Evolutionary conservation across 2,113 vertebrate species (phyloP).

Genomic region (Dromaius novaehollandiae): DNA sequence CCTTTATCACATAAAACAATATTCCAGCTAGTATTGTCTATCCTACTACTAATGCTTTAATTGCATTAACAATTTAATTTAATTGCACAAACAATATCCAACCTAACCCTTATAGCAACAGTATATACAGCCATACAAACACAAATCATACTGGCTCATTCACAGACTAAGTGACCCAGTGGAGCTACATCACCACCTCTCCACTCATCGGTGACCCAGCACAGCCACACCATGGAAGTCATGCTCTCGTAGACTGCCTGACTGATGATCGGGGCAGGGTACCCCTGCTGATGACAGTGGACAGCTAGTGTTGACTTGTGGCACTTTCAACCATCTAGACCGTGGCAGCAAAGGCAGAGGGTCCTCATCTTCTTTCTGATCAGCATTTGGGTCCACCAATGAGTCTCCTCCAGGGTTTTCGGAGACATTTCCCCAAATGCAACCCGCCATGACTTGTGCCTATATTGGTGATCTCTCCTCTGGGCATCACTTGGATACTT

Average conservation of each 20-base stretch:
- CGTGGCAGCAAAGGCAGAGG: not conserved
- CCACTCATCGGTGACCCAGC: not conserved
- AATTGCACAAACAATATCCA: not conserved
- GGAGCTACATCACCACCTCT: not conserved
- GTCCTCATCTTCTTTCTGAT: not conserved
- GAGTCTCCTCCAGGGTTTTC: not conserved
- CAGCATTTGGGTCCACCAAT: not conserved
- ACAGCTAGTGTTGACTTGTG: not conserved
- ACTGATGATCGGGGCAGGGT: fast-evolving
- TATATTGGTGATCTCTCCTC: not conserved
- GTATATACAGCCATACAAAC: not conserved
- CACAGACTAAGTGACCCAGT: not conserved
- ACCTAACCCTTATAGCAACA: not conserved
- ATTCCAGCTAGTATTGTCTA: not conserved
- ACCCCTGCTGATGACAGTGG: fast-evolving
- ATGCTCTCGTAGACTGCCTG: not conserved
- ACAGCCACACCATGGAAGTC: not conserved
- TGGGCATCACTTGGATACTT: not conserved
- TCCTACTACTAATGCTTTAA: not conserved
- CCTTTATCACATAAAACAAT: not conserved
- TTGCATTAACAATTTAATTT: not conserved
- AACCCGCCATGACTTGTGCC: not conserved
- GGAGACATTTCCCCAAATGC: not conserved
- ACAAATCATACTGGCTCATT: fast-evolving
- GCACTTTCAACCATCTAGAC: fast-evolving